Conservation (phyloP, 2,888 invertebrate species). For the Cybosia mesomella region DNA sequence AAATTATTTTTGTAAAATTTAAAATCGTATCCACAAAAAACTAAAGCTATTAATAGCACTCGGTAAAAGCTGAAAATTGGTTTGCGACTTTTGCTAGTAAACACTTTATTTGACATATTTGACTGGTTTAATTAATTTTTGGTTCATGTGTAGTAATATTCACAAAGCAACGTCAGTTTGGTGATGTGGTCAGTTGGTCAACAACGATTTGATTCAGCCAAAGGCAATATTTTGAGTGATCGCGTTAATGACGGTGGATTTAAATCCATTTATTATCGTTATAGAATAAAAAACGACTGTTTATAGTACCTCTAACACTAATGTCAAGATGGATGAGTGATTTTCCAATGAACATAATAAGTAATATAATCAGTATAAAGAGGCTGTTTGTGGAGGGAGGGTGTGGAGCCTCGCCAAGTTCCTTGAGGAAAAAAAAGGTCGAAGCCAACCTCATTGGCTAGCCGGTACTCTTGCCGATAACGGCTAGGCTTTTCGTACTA, state of each 20-base stretch:
- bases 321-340: no score
- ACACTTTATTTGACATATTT: constrained; percentile 51
- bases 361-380: no score
- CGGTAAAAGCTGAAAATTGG: constrained; percentile 57
- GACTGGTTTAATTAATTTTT: constrained; percentile 46
- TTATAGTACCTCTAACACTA: no score
- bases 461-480: no score
- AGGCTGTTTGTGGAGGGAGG: no score
- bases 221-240: constrained; percentile 39
- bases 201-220: constrained; percentile 57
- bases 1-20: constrained; percentile 58
- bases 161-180: constrained; percentile 59
- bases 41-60: constrained; percentile 60
- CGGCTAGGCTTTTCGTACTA: no score
- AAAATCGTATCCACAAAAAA: constrained; percentile 73
- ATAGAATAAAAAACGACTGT: no score
- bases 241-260: constrained; percentile 48
- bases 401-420: no score
- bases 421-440: no score
- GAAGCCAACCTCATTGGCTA: no score
- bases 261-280: constrained; percentile 19
- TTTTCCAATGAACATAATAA: no score
- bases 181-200: constrained; percentile 63
- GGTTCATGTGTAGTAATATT: constrained; percentile 39
- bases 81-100: constrained; percentile 33